Evolutionary conservation across 2,113 vertebrate species (phyloP), one percentile per base, ranked within the genome.

Genomic region (Thermophis baileyi): DNA sequence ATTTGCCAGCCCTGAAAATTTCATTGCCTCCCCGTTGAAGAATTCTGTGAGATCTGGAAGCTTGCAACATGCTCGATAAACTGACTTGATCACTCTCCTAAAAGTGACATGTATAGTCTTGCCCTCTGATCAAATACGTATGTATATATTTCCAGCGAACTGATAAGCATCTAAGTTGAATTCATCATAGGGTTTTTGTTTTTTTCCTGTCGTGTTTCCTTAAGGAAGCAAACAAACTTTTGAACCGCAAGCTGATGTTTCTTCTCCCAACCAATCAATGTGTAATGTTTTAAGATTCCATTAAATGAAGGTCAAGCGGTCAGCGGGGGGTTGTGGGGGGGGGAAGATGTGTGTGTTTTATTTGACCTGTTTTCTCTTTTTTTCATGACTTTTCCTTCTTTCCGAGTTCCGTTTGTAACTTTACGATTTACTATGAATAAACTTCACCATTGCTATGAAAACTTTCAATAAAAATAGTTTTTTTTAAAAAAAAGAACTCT

Each of bases 261-360:
- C 11, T 85, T 27, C 55, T 44, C 4, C 57, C 57, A 40, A 57
- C 18, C 25, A 35, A 22, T 50, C 85, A 51, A 24, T 24, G n/a
- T 89, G 50, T 16, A 49, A 57, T 85, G 22, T 92, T 50, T 69
- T 92, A 92, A 63, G 88, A 85, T n/a, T 85, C n/a, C 92, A 93
- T 85, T 93, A 89, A 93, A 93, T 30, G 35, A 49, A 55, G 10
- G 12, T 54, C 88, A 89, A 8, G 27, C 5, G 0, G 47, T 35
- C 14, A 55, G 27, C 49, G 1, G 91, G 2, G 91, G 0, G 12
- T 0, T 14, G 11, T 1, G 91, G 8, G 57, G 0, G 86, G 1
- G 86, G 14, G 16, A 16, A 55, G 22, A 24, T 24, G 3, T 8
- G 55, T 88, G 24, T 74, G 25, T 46, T 69, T 88, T 44, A 3